Base-by-base conservation (phyloP, 1,140 invertebrate species). In the Brachionus angularis region DNA sequence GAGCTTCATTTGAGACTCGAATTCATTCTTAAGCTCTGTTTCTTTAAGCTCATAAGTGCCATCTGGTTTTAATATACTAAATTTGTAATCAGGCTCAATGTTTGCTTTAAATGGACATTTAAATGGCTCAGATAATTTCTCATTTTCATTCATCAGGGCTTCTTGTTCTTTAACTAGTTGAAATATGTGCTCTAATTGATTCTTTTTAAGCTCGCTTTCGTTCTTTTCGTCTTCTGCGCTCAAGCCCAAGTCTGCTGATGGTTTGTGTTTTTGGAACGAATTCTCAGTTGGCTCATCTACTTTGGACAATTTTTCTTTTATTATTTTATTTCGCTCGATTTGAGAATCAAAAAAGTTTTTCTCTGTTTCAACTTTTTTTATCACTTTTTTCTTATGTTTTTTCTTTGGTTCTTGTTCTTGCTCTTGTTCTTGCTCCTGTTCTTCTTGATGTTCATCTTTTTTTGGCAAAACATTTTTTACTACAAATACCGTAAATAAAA, bases 51-150 rank as follows among this genome's bases (percentile, higher is more conserved):
- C 62, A 64, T 64, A 64, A 27, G 2, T 64, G 4, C 27, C 42
- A 47, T 67, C 42, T 12, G 46, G 31, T 31, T 67, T 67, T 10
- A 67, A 42, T 27, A 67, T 7, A 36, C 62, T 67, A 50, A 67
- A 67, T 33, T 67, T 46, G 16, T 23, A 67, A 1, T 67, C 62
- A 14, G 33, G 23, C 33, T 67, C 31, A 1, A 3, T 5, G 42
- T 18, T 2, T 14, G 4, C 23, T 31, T 50, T 12, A 46, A 25
- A 25, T n/a, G n/a, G n/a, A n/a, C n/a, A n/a, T n/a, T n/a, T n/a
- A n/a, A n/a, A n/a, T n/a, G n/a, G n/a, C n/a, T n/a, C n/a, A n/a
- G n/a, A n/a, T n/a, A n/a, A n/a, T n/a, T n/a, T n/a, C n/a, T n/a
- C n/a, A n/a, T n/a, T n/a, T n/a, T 16, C 39, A 16, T 16, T 42